These are phyloP conservation scores for Carapus acus DNA, from an alignment of 2,797 vertebrate genomes.

Conservation along the genomic window DNA sequence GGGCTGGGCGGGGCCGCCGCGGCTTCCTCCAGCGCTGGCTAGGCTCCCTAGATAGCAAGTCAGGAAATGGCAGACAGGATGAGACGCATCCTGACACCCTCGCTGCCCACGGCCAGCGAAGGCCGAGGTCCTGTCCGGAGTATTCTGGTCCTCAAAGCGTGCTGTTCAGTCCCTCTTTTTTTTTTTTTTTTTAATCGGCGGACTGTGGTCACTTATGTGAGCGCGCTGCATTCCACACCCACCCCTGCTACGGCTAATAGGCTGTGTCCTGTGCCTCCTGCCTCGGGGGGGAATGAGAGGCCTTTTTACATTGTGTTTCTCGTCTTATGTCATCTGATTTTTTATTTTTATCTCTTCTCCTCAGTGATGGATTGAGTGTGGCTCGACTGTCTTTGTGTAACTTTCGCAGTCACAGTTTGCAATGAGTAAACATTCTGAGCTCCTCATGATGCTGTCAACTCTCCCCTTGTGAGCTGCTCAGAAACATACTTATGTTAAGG, in stretches of 20 bases:
- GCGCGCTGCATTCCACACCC: constrained; percentile 34
- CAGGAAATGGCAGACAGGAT: constrained; percentile 73
- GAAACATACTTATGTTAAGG: no score
- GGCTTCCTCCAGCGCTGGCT: constrained; percentile 60
- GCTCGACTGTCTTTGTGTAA: no score
- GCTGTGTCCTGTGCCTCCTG: constrained; percentile 1
- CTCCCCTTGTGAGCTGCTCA: no score
- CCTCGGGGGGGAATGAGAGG: constrained; percentile 12
- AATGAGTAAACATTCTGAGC: no score
- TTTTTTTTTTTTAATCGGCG: constrained; percentile 24
- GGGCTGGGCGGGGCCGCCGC: constrained; percentile 57
- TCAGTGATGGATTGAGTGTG: constrained; percentile 18
- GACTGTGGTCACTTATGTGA: constrained; percentile 25
- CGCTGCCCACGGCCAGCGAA: constrained; percentile 35
- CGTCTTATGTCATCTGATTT: constrained; percentile 21
- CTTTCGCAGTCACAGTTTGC: no score
- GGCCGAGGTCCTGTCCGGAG: constrained; percentile 31
- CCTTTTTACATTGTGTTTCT: constrained; percentile 13
- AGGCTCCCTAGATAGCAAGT: constrained; percentile 65
- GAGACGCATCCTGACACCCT: constrained; percentile 65
- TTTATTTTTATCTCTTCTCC: constrained; percentile 9
- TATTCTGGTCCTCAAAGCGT: constrained; percentile 29
- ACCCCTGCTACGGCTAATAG: constrained; percentile 14
- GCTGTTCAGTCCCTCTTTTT: no score
- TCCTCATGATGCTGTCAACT: no score